These are phyloP conservation scores for Crocuta crocuta DNA, from an alignment of 2,113 vertebrate genomes.

Conservation along the genomic window DNA sequence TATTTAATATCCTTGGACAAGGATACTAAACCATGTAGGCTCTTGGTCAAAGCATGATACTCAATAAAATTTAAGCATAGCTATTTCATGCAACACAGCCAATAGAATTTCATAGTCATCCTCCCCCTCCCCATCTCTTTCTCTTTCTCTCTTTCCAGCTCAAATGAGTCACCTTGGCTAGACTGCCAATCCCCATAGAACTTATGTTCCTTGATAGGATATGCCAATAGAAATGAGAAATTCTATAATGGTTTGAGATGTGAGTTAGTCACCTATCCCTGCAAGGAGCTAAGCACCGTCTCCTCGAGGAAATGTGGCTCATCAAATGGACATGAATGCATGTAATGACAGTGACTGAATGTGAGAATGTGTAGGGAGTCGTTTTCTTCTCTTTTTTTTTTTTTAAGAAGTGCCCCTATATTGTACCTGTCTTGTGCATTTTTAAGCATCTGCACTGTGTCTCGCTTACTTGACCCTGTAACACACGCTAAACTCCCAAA, in stretches of 20 bases:
- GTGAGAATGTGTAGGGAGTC: background rate
- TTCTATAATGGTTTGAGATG: slow-evolving; percentile 58
- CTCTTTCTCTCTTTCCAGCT: slow-evolving; percentile 62
- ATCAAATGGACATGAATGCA: slow-evolving; percentile 49
- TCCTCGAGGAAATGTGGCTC: slow-evolving; percentile 71
- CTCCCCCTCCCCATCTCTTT: background rate
- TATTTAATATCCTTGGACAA: slow-evolving; percentile 74
- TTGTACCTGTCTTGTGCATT: slow-evolving; percentile 43
- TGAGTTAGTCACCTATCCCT: slow-evolving; percentile 57
- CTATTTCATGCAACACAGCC: slow-evolving; percentile 47
- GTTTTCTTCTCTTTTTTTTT: background rate
- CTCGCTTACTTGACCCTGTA: background rate
- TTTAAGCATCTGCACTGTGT: background rate
- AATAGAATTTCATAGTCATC: slow-evolving; percentile 52
- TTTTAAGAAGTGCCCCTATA: background rate
- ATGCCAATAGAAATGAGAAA: slow-evolving; percentile 77
- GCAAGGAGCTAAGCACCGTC: slow-evolving; percentile 30
- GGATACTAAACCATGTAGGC: slow-evolving; percentile 71
- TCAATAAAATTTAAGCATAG: slow-evolving; percentile 76
- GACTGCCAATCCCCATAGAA: slow-evolving; percentile 74
- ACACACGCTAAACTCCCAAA: background rate
- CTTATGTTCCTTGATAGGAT: slow-evolving; percentile 75
- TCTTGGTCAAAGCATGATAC: slow-evolving; percentile 59
- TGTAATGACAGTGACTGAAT: background rate
- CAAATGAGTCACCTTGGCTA: slow-evolving; percentile 79